Conservation (phyloP, 1,140 invertebrate genomes). For the Brachionus angularis region DNA sequence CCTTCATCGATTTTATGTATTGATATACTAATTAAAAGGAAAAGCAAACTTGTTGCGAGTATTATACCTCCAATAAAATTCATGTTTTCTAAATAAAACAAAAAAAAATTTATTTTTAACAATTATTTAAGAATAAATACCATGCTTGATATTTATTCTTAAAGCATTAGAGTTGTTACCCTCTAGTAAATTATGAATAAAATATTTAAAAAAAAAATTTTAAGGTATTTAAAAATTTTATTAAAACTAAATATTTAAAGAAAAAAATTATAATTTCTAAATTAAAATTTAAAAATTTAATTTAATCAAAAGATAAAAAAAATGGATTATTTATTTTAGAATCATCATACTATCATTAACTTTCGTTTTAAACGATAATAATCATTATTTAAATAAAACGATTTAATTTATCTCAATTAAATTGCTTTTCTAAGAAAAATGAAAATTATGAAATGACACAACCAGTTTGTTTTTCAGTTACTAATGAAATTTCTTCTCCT, state of each 20-base stretch:
- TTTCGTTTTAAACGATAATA: slow-evolving; percentile 18
- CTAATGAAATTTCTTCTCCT: slow-evolving; percentile 6
- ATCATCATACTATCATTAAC: slow-evolving; percentile 9
- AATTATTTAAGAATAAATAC: background rate
- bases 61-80: background rate
- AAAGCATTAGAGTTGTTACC: slow-evolving; percentile 16
- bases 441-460: slow-evolving; percentile 38
- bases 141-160: background rate
- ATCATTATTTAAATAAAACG: background rate
- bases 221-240: background rate
- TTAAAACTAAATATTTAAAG: too few relatives aligned
- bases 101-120: background rate
- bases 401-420: slow-evolving; percentile 11
- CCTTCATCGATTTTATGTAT: slow-evolving; percentile 78
- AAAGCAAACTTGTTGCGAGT: background rate
- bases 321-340: background rate
- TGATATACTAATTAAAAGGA: slow-evolving; percentile 62
- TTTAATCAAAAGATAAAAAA: background rate
- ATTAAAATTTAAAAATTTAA: slow-evolving; percentile 17
- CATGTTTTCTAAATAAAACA: slow-evolving; percentile 1
- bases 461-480: slow-evolving; percentile 3
- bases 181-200: background rate
- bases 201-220: background rate
- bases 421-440: background rate
- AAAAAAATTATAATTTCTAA: background rate